Evolutionary conservation across 2,113 vertebrate species (phyloP).

Genomic region (Chaetodon trifascialis): DNA sequence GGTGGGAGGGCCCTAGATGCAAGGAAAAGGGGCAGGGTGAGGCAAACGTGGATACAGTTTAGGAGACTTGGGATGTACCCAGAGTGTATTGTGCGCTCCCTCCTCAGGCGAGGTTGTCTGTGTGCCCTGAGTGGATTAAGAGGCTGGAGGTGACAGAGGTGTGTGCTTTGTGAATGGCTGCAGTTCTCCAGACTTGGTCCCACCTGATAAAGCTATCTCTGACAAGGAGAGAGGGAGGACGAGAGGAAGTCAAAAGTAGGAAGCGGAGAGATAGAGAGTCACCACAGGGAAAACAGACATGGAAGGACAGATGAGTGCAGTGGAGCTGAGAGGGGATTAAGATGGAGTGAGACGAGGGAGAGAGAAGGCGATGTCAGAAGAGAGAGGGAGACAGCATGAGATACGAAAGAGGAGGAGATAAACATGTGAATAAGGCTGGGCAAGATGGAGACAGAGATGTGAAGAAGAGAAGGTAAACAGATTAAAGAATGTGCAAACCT

Average conservation of each 20-base stretch:
- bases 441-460: constrained; percentile 38
- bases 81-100: background rate
- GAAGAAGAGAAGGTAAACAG: constrained; percentile 34
- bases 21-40: too few species aligned
- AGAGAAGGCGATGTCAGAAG: constrained; percentile 7
- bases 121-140: constrained; percentile 55
- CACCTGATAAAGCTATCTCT: constrained; percentile 54
- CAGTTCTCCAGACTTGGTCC: constrained; percentile 27
- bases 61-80: too few species aligned
- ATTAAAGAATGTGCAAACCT: constrained; percentile 27
- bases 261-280: constrained; percentile 23
- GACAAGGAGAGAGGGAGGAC: constrained; percentile 21
- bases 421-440: constrained; percentile 26
- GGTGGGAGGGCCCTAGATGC: too few species aligned
- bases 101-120: constrained; percentile 20
- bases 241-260: constrained; percentile 16
- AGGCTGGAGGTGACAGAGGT: constrained; percentile 36
- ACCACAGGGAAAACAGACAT: constrained; percentile 21
- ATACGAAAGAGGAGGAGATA: constrained; percentile 31
- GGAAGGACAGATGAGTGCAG: constrained; percentile 26
- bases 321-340: constrained; percentile 54
- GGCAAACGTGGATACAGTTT: too few species aligned
- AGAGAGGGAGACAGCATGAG: constrained; percentile 14
- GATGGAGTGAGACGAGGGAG: constrained; percentile 24
- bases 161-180: constrained; percentile 52